Evolutionary conservation across 2,113 vertebrate species (phyloP).

Genomic region (Alligator mississippiensis): DNA sequence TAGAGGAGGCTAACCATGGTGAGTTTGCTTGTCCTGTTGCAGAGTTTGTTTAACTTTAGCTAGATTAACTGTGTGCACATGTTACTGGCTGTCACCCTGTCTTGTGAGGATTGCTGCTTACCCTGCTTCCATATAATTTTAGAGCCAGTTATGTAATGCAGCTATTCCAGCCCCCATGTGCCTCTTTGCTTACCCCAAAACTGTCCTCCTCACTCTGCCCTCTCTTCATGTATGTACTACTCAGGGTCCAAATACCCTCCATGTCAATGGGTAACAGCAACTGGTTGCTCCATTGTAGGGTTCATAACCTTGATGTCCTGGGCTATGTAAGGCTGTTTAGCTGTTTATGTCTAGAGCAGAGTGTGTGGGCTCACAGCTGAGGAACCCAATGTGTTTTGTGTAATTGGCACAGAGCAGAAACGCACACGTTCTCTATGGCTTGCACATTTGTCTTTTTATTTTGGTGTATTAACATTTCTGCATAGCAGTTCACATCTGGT

Average conservation of each 20-base stretch:
- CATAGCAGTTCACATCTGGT: background rate
- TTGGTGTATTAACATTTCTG: background rate
- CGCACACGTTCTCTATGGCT: background rate
- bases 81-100: background rate
- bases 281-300: background rate
- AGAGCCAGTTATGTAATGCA: background rate
- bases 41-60: background rate
- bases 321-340: background rate
- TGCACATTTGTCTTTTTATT: background rate
- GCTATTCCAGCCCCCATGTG: background rate
- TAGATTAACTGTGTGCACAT: background rate
- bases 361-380: background rate
- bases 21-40: background rate
- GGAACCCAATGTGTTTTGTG: background rate
- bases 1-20: background rate
- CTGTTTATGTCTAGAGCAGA: background rate
- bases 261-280: background rate
- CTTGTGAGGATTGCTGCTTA: background rate
- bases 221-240: background rate
- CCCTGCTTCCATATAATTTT: background rate
- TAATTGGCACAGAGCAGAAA: background rate
- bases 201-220: background rate
- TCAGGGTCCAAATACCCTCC: background rate
- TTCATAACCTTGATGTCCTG: background rate
- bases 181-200: background rate